Conservation (phyloP, 2,113 vertebrate species). For the Psammodynastes pulverulentus region DNA sequence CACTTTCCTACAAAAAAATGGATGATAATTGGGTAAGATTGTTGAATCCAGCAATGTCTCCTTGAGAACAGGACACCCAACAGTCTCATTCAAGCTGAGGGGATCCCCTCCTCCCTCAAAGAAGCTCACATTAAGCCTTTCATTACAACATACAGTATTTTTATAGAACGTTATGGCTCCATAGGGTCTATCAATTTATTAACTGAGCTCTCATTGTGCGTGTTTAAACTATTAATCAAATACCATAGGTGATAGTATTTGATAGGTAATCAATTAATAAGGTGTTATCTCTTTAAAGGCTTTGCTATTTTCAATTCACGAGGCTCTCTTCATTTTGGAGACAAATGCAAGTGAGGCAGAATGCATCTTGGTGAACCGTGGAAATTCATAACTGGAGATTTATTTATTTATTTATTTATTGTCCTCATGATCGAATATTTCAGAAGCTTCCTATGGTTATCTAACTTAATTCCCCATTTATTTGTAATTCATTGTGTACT, state of each 20-base stretch:
- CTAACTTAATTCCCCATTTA: constrained; percentile 53
- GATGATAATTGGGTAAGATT: background rate
- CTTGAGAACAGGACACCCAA: background rate
- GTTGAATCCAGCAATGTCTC: background rate
- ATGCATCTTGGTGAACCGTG: background rate
- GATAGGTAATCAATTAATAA: constrained; percentile 24
- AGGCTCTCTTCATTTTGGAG: background rate
- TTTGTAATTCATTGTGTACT: constrained; percentile 66
- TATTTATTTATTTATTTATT: background rate
- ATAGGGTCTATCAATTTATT: background rate
- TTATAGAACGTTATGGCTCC: constrained; percentile 8
- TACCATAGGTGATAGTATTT: background rate
- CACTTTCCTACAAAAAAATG: background rate
- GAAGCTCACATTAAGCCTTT: constrained; percentile 12
- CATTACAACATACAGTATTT: constrained; percentile 3
- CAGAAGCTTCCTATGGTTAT: constrained; percentile 35
- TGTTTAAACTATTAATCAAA: constrained; percentile 11
- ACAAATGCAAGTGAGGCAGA: background rate
- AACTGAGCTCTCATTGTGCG: constrained; percentile 33
- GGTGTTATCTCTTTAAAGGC: constrained; percentile 16
- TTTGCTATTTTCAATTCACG: constrained; percentile 20
- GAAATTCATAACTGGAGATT: background rate
- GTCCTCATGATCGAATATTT: constrained; percentile 26
- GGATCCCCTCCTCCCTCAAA: background rate
- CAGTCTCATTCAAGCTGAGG: background rate